Base-by-base conservation (phyloP, 2,797 vertebrate genomes). In the Iguana delicatissima region DNA sequence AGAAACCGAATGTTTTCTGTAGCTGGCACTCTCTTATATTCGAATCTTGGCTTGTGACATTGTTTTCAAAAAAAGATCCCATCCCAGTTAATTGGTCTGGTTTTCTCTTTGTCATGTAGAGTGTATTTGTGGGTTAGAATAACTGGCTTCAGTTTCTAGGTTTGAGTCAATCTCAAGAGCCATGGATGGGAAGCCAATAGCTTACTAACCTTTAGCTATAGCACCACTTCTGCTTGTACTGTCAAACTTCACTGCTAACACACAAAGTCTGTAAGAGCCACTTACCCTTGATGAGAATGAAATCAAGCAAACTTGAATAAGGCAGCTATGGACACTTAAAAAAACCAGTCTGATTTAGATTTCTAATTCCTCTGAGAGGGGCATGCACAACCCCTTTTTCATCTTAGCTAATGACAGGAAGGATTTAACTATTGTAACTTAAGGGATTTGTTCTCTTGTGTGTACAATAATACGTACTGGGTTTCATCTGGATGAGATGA, bases 271-370 rank as follows among this genome's bases (percentile, higher is more conserved):
- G 46, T 26, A 38, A 18, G 9, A 83, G 69, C 83, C 84, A 72
- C 14, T 81, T 81, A 80, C 24, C n/a, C 80, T 89, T 91, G 10
- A 85, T 80, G 26, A 73, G 18, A 46, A 72, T 77, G 87, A 62
- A 55, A 38, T 59, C 29, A 62, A 14, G 80, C 82, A 77, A 80
- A 8, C 32, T 74, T 87, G 22, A 16, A 10, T 73, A 83, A 35
- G 1, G 74, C 91, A 14, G 0, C 0, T 82, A 24, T 64, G 38
- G 24, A 32, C 46, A 6, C 0, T 80, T 89, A 46, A 79, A 87
- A 88, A 86, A 73, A 87, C 80, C 29, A 59, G 14, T 18, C 90
- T 55, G 62, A 42, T 84, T 91, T 91, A 3, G 83, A 93, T 16
- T 32, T 73, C 77, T 29, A 72, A 0, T 62, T 72, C 26, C 24